Evolutionary conservation across 2,113 vertebrate genomes (phyloP), one percentile per base, ranked within the genome.

Genomic region (Psilopogon haemacephalus): DNA sequence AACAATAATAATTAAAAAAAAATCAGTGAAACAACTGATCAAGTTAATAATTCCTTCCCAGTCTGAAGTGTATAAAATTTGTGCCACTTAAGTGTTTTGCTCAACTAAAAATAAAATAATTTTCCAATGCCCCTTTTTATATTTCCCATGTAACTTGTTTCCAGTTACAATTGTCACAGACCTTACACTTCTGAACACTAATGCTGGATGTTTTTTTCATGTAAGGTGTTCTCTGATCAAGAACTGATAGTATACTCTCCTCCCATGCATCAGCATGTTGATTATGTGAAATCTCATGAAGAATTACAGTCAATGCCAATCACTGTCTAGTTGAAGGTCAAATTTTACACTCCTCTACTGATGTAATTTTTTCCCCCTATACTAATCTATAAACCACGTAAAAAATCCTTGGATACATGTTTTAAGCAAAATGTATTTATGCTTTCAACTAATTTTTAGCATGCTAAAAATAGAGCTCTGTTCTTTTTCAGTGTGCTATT

Each of bases 291-390:
- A 90, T 84, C 93, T 97, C 88, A 16, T 88, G 94, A 95, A 96
- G 95, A 97, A 95, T 97, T 97, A 94, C 40, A 95, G 90, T 95
- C 81, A 84, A 6, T 96, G 97, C 89, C 97, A 97, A 95, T 97
- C 97, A 97, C 73, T 94, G 94, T 94, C 92, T 92, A 91, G 92
- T 89, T 94, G 92, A 97, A 97, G 97, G 95, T 97, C 95, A 96
- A 44, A 85, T 97, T 97, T 97, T 97, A 93, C 89, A 90, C 97
- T 95, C 77, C 70, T 94, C 83, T 88, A 28, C 90, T 90, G 94
- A 82, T 94, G 75, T 94, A 85, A 16, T 6, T 32, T 88, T 77
- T 89, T 89, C 96, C 48, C 96, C 44, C 93, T 52, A 19, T 76
- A 74, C 52, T 80, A 95, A 97, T 93, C 89, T 97, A 75, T 94